A percentile compares a stretch with the other conserved stretches of the same genome.
Evolutionary conservation across 2,888 invertebrate species (phyloP).

Genomic region (Dusona sp.): DNA sequence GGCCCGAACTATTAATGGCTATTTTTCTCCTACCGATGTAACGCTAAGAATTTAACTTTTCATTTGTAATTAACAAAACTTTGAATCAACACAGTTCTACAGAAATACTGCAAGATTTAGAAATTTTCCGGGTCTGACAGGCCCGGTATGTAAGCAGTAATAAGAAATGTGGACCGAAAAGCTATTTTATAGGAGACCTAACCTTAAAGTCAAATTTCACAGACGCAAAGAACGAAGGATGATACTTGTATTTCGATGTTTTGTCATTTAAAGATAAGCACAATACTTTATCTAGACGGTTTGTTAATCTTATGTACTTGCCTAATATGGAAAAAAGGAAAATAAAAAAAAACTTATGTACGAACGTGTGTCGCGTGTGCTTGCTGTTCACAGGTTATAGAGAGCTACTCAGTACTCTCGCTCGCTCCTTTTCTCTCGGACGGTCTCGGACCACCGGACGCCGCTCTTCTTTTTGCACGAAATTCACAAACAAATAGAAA

Average conservation of each 20-base stretch:
- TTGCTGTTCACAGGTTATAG: slow-evolving; percentile 68
- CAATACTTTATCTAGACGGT: not conserved
- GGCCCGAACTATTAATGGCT: no score
- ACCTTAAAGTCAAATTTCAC: slow-evolving; percentile 18
- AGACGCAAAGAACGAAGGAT: not conserved
- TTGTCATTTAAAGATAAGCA: not conserved
- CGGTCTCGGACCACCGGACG: slow-evolving; percentile 54
- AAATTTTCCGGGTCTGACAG: not conserved
- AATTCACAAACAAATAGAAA: slow-evolving; percentile 33
- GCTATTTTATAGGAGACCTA: not conserved
- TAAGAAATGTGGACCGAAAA: not conserved
- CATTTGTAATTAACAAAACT: no score
- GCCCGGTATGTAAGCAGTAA: not conserved
- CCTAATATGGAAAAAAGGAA: not conserved
- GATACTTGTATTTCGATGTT: not conserved
- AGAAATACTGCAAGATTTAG: not conserved
- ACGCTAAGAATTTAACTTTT: no score
- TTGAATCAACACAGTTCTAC: not conserved
- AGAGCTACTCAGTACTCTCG: slow-evolving; percentile 57
- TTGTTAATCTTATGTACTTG: not conserved
- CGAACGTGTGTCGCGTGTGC: slow-evolving; percentile 72
- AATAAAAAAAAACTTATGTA: slow-evolving; percentile 41
- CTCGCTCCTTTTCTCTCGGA: not conserved
- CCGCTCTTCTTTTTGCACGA: slow-evolving; percentile 44
- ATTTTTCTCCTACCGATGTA: no score